Evolutionary conservation across 2,888 invertebrate species (phyloP).

Genomic region (Baronia brevicornis): DNA sequence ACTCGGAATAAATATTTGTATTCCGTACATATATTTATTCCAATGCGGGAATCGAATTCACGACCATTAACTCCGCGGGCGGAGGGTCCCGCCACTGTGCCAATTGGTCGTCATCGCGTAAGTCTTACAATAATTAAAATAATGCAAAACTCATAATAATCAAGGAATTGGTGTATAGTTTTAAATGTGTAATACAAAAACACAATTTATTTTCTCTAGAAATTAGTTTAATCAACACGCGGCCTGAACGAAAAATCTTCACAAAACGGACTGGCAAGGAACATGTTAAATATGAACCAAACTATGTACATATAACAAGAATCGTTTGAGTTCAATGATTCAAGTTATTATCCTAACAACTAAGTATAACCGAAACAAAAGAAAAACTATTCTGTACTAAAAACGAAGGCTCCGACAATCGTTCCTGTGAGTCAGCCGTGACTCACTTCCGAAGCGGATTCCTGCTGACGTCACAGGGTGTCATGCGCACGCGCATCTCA

Average conservation of each 20-base stretch:
- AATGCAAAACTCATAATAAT: too few relatives aligned
- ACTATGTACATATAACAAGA: slow-evolving; percentile 14
- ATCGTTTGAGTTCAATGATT: slow-evolving; percentile 5
- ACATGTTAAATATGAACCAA: too few relatives aligned
- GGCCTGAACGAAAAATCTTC: slow-evolving; percentile 3
- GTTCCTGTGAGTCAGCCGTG: slow-evolving; percentile 34
- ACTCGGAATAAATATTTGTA: too few relatives aligned
- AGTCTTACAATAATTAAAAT: too few relatives aligned
- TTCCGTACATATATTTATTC: too few relatives aligned
- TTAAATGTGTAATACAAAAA: too few relatives aligned
- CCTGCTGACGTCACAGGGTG: slow-evolving; percentile 61
- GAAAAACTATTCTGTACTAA: slow-evolving; percentile 12
- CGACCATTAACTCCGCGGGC: too few relatives aligned
- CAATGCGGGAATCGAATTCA: too few relatives aligned
- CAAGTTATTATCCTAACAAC: slow-evolving; percentile 2
- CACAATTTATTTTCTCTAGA: slow-evolving; percentile 10
- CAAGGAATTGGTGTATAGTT: too few relatives aligned
- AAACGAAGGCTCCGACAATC: slow-evolving; percentile 15
- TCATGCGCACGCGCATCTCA: slow-evolving; percentile 32
- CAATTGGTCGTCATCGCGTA: too few relatives aligned
- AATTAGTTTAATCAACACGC: too few relatives aligned
- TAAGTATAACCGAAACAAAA: slow-evolving; percentile 7
- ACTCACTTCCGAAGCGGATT: slow-evolving; percentile 60
- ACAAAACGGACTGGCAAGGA: slow-evolving; percentile 9
- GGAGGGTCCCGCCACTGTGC: too few relatives aligned